These are phyloP conservation scores for Lacanobia oleracea DNA, from an alignment of 2,888 invertebrate genomes.

Conservation along the genomic window DNA sequence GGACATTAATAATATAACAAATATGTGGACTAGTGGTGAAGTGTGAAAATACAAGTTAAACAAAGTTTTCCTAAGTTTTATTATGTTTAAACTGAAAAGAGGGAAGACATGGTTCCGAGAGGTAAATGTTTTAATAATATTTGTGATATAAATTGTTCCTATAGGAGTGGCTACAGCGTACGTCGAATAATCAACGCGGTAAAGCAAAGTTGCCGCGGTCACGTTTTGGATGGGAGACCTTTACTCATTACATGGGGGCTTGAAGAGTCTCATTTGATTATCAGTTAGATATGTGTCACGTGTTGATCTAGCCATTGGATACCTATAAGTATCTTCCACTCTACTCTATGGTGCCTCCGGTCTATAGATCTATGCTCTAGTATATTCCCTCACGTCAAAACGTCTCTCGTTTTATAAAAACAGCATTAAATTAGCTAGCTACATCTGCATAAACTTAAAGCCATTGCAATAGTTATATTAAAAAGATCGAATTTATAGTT, in stretches of 20 bases:
- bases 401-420: background rate
- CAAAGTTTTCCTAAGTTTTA: slow-evolving; percentile 53
- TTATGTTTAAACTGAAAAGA: slow-evolving; percentile 77
- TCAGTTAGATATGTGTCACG: no score
- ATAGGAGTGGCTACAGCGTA: slow-evolving; percentile 30
- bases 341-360: background rate
- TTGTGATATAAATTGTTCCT: slow-evolving; percentile 8
- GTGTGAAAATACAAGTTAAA: slow-evolving; percentile 31
- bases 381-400: background rate
- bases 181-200: background rate
- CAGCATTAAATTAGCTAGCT: background rate
- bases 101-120: slow-evolving; percentile 85
- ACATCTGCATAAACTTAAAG: background rate
- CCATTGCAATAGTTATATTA: background rate
- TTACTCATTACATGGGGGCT: background rate
- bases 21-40: slow-evolving; percentile 50
- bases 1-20: slow-evolving; percentile 31
- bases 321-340: background rate
- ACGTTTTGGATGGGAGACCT: background rate
- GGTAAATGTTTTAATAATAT: slow-evolving; percentile 70
- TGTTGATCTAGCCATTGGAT: background rate
- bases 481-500: background rate
- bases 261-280: background rate
- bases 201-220: background rate
- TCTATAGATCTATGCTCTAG: background rate